These are phyloP conservation scores for Xiphorhynchus erythropygius DNA, from an alignment of 2,797 vertebrate species.

Conservation along the genomic window DNA sequence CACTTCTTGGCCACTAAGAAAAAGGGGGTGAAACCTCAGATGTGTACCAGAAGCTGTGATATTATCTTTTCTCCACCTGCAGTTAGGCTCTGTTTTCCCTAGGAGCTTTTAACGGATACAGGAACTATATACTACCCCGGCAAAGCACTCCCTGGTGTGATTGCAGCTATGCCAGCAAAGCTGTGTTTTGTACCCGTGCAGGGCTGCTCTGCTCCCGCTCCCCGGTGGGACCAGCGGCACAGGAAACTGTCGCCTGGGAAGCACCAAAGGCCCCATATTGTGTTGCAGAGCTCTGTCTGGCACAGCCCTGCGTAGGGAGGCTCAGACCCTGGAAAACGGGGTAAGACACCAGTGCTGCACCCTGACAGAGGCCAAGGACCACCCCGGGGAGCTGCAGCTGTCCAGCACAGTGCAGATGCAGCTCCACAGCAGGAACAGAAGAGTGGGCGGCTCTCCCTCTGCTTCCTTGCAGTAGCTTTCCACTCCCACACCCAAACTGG, in stretches of 20 bases:
- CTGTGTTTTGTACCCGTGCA: constrained; percentile 2
- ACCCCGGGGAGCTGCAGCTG: not conserved
- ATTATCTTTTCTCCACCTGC: constrained; percentile 37
- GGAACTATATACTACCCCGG: constrained; percentile 40
- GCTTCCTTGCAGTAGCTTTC: not conserved
- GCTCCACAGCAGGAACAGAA: not conserved
- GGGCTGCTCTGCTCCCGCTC: not conserved
- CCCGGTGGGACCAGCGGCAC: not conserved
- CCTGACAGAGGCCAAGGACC: not conserved
- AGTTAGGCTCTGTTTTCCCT: constrained; percentile 58
- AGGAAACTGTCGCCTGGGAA: not conserved
- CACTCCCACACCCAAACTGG: not conserved
- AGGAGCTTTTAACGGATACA: constrained; percentile 50
- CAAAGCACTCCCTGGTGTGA: constrained; percentile 60
- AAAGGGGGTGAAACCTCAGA: constrained; percentile 18
- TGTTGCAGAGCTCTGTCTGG: not conserved
- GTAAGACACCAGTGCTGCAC: not conserved
- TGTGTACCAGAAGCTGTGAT: constrained; percentile 19
- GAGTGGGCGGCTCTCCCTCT: rapidly evolving
- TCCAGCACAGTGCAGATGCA: not conserved
- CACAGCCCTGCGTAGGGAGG: not conserved
- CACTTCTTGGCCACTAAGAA: not conserved
- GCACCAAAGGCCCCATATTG: not conserved
- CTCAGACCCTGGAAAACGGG: not conserved
- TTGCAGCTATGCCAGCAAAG: constrained; percentile 19